These are phyloP conservation scores for Apis florea DNA, from an alignment of 1,140 invertebrate genomes.

Conservation along the genomic window DNA sequence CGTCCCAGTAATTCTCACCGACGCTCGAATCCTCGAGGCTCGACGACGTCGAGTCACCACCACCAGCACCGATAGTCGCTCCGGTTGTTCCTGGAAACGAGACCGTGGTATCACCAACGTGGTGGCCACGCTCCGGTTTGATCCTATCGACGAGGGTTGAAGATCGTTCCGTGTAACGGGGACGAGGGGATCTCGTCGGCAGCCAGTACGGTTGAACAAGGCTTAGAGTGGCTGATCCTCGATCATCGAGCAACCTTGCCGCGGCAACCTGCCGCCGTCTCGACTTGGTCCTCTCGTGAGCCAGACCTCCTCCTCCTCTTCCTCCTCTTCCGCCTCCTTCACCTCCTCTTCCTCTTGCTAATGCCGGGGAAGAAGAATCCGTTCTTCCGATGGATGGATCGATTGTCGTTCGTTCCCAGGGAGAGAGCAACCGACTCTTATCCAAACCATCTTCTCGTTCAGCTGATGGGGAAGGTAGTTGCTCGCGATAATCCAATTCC, in stretches of 20 bases:
- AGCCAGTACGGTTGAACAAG: conserved; percentile 3
- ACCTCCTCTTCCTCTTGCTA: not conserved
- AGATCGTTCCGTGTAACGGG: conserved; percentile 1
- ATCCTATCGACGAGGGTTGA: conserved; percentile 17
- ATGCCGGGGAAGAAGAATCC: conserved; percentile 18
- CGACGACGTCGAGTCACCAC: conserved; percentile 8
- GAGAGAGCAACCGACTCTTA: not conserved
- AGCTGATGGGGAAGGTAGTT: not conserved
- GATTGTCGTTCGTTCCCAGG: conserved; percentile 9
- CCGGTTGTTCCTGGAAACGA: not conserved
- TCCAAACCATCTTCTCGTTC: conserved; percentile 8
- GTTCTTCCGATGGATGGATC: conserved; percentile 2
- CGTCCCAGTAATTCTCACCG: not conserved
- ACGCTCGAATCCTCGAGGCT: conserved; percentile 14
- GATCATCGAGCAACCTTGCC: conserved; percentile 46
- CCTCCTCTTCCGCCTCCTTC: not conserved
- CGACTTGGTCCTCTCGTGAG: conserved; percentile 35
- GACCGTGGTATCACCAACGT: not conserved
- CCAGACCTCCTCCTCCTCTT: conserved; percentile 42
- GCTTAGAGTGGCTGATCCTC: conserved; percentile 3
- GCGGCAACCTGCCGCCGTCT: conserved; percentile 38
- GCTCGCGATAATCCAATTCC: conserved; percentile 44
- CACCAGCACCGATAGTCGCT: not conserved
- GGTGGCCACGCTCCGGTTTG: conserved; percentile 12
- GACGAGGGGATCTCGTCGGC: not conserved